Conservation (phyloP, 2,888 invertebrate genomes). For the Andrena marginata region DNA sequence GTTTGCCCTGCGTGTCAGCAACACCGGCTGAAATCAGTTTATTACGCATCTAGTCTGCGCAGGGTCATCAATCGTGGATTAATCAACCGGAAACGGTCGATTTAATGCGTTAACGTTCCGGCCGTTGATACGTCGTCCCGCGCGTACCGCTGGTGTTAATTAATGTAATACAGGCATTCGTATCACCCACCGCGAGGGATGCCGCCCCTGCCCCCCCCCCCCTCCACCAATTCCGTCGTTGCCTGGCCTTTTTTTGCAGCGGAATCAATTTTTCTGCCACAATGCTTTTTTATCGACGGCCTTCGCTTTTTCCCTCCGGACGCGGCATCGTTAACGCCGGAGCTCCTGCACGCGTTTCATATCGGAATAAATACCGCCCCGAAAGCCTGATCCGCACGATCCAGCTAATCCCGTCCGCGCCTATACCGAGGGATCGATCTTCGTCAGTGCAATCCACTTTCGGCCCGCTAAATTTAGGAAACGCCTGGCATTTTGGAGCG, state of each 20-base stretch:
- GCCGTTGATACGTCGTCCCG: constrained; percentile 61
- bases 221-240: background rate
- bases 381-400: no score
- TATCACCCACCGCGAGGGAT: constrained; percentile 38
- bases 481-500: no score
- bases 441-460: no score
- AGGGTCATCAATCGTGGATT: constrained; percentile 75
- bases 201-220: background rate
- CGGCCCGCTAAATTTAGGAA: no score
- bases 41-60: constrained; percentile 70
- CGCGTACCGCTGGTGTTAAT: constrained; percentile 66
- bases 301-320: background rate
- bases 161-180: constrained; percentile 68
- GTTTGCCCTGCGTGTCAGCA: constrained; percentile 44
- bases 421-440: no score
- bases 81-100: constrained; percentile 75
- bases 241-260: background rate
- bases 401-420: no score
- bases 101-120: constrained; percentile 75
- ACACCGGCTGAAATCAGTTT: constrained; percentile 58
- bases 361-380: no score
- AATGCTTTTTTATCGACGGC: background rate
- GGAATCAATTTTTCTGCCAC: constrained; percentile 56
- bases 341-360: no score
- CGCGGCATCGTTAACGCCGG: background rate